Base-by-base conservation (phyloP, 53 echinoderm and acorn worm species). In the Arbacia lixula region DNA sequence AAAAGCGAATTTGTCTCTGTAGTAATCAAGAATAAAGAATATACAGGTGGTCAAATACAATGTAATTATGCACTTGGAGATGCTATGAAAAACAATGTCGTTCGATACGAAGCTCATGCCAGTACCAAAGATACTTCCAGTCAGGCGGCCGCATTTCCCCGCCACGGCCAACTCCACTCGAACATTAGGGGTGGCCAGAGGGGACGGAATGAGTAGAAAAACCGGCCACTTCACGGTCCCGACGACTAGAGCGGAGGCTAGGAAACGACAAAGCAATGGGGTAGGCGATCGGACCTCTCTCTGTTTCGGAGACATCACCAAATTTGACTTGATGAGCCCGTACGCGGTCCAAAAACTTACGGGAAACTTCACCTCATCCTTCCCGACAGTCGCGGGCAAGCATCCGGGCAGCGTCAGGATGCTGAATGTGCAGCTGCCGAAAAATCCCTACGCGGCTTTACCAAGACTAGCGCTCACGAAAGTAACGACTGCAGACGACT, bases 311-410 rank as follows among this genome's bases (percentile, higher is more conserved):
- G 79, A 79, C 58, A 79, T 79, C 79, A 60, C 79, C 1, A 36
- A 60, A n/a, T 60, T 79, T n/a, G 79, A 79, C 19, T n/a, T 79
- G 79, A 58, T 79, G 79, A 79, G 79, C 39, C 79, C 79, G 4
- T 60, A 14, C 17, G 79, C 61, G 4, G 79, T 79, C 5, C 79
- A 79, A 37, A 32, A 60, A 8, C 61, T 79, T 6, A 79, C 79
- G 10, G 79, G 79, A 39, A 40, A 20, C 30, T 58, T 60, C 41
- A 40, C 24, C 10, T 79, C 79, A 9, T 60, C 60, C 29, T 79
- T 79, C 28, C 79, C 79, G 0, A 60, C 79, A 3, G 60, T 79
- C 14, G 40, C 79, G 20, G 53, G 53, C 33, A 35, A 8, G 30
- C 22, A 22, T 21, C 26, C 62, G 3, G 27, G 19, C 2, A 40